A percentile compares a stretch with the other conserved stretches of the same genome.
Evolutionary conservation across 2,888 invertebrate genomes (phyloP).

Genomic region (Poecilus cupreus): DNA sequence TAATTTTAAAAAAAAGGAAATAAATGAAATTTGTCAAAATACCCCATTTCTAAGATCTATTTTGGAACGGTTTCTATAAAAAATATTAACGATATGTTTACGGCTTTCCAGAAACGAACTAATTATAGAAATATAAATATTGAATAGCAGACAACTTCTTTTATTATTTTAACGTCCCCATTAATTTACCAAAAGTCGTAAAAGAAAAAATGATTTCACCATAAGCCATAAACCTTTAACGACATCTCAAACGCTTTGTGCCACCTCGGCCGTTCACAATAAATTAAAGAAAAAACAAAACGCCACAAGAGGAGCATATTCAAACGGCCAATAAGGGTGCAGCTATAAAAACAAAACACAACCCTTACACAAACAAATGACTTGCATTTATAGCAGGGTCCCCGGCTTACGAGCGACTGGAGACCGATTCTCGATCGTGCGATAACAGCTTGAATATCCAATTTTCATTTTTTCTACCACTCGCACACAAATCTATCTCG

Average conservation of each 20-base stretch:
- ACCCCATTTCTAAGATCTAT: too few relatives aligned
- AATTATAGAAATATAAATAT: constrained; percentile 38
- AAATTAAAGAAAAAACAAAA: constrained; percentile 42
- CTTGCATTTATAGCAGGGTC: constrained; percentile 39
- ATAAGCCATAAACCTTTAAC: constrained; percentile 33
- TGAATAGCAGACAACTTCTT: background rate
- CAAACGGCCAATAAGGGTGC: constrained; percentile 51
- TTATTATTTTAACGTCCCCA: constrained; percentile 32
- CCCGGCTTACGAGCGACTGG: constrained; percentile 39
- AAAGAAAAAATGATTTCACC: constrained; percentile 32
- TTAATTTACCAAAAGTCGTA: constrained; percentile 23
- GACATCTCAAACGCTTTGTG: constrained; percentile 31
- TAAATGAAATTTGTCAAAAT: too few relatives aligned
- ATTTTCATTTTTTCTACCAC: constrained; percentile 47
- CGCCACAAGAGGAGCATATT: constrained; percentile 40
- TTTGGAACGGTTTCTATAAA: too few relatives aligned
- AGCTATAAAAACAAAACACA: constrained; percentile 54
- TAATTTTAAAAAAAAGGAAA: too few relatives aligned
- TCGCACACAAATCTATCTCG: constrained; percentile 36
- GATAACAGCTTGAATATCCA: constrained; percentile 52
- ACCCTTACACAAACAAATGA: constrained; percentile 53
- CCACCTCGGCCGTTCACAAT: constrained; percentile 20
- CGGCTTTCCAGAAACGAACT: too few relatives aligned
- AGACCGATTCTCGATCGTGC: constrained; percentile 41
- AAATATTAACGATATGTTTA: too few relatives aligned